A percentile compares a stretch with the other conserved stretches of the same genome.
phyloP scores from a whole-genome alignment of 2,888 invertebrate genomes.

The Tachystola acroxantha region DNA sequence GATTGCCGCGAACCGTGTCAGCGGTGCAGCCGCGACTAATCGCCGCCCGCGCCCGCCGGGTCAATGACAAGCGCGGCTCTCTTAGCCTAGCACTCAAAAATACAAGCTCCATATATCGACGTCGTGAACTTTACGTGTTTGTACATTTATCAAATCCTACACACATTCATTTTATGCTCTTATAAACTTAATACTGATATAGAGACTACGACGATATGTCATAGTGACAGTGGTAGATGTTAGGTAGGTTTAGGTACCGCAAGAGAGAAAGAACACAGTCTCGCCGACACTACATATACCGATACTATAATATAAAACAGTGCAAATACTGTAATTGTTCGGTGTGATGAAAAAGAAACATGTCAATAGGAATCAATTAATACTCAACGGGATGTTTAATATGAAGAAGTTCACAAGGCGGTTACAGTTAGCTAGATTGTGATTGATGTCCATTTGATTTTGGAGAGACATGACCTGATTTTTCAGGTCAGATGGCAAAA shows the following conservation, averaged over 20 bases:
- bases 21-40: conserved; percentile 55
- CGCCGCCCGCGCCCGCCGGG: conserved; percentile 27
- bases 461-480: conserved; percentile 1
- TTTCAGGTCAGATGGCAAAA: conserved; percentile 1
- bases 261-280: no score
- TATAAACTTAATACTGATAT: neutral
- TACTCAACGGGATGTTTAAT: no score
- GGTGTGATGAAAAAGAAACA: no score
- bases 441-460: neutral
- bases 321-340: no score
- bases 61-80: conserved; percentile 24
- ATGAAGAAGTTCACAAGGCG: no score
- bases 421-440: neutral
- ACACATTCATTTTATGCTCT: neutral
- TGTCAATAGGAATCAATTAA: no score
- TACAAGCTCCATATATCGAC: conserved; percentile 1
- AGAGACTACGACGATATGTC: neutral
- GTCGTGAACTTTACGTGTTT: neutral
- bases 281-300: no score
- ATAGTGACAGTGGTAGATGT: neutral
- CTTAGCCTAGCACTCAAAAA: neutral
- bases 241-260: no score
- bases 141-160: neutral
- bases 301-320: no score
- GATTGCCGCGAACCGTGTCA: conserved; percentile 65